A percentile compares a stretch with the other conserved stretches of the same genome.
Evolutionary conservation across 2,888 invertebrate species (phyloP).

Genomic region (Machimus rusticus): DNA sequence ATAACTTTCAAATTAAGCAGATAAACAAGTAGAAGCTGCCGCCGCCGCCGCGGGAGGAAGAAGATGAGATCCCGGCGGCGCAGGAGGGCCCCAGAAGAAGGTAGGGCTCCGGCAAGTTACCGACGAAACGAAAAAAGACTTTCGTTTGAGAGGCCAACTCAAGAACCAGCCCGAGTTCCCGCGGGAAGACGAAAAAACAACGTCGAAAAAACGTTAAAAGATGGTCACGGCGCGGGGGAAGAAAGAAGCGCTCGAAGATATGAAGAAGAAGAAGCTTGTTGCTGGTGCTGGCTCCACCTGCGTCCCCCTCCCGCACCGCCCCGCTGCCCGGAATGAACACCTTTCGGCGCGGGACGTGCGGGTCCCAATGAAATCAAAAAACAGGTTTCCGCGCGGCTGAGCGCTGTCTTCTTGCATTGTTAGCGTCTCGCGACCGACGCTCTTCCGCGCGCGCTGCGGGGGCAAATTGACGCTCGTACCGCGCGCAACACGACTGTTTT

Average conservation of each 20-base stretch:
- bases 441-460: not conserved
- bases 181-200: not conserved
- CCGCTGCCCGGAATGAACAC: not conserved
- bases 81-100: not conserved
- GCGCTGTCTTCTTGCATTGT: not conserved
- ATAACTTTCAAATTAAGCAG: constrained; percentile 36
- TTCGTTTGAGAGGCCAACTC: constrained; percentile 9
- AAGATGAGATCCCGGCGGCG: not conserved
- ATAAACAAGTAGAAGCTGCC: constrained; percentile 21
- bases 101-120: not conserved
- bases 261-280: not conserved
- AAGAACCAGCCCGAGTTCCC: not conserved
- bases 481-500: constrained; percentile 5
- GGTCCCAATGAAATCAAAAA: not conserved
- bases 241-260: not conserved
- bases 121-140: constrained; percentile 18
- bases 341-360: not conserved
- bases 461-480: not conserved
- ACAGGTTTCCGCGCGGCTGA: not conserved
- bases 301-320: not conserved
- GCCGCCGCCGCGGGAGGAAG: not conserved
- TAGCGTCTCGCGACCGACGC: not conserved
- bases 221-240: not conserved
- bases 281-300: not conserved
- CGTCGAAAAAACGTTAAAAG: not conserved